These are phyloP conservation scores for Nemotelus pantherinus DNA, from an alignment of 2,888 invertebrate species.

Conservation along the genomic window DNA sequence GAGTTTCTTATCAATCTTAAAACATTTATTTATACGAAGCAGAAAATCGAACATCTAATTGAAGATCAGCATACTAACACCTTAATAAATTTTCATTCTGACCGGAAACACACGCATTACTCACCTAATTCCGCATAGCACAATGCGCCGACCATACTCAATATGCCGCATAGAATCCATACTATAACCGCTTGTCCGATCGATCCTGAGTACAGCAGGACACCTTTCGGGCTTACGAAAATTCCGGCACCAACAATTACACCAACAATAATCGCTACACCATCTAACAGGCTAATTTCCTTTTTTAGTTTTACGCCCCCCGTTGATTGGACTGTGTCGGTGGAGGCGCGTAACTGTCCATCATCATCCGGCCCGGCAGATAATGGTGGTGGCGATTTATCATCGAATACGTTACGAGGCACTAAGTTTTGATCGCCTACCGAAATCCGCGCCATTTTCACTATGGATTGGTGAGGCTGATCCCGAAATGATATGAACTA, in stretches of 20 bases:
- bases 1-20: too few relatives aligned
- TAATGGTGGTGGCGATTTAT: conserved; percentile 52
- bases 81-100: too few relatives aligned
- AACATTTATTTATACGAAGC: too few relatives aligned
- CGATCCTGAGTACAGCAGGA: conserved; percentile 84
- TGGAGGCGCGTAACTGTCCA: conserved; percentile 1
- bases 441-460: conserved; percentile 62
- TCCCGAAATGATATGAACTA: too few relatives aligned
- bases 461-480: background rate
- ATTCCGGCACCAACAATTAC: conserved; percentile 95
- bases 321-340: conserved; percentile 22
- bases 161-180: conserved; percentile 87
- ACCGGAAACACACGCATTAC: conserved; percentile 53
- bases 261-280: conserved; percentile 93
- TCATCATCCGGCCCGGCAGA: conserved; percentile 32
- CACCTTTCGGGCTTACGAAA: conserved; percentile 92
- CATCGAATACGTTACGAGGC: conserved; percentile 61
- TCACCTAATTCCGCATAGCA: conserved; percentile 97
- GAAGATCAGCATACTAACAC: too few relatives aligned
- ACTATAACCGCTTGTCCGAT: conserved; percentile 88
- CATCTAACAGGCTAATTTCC: conserved; percentile 84
- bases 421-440: conserved; percentile 58
- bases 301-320: conserved; percentile 77
- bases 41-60: too few relatives aligned
- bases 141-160: conserved; percentile 92